A percentile compares a stretch with the other conserved stretches of the same genome.
phyloP scores from a whole-genome alignment of 2,113 vertebrate genomes.

The Peromyscus leucopus region DNA sequence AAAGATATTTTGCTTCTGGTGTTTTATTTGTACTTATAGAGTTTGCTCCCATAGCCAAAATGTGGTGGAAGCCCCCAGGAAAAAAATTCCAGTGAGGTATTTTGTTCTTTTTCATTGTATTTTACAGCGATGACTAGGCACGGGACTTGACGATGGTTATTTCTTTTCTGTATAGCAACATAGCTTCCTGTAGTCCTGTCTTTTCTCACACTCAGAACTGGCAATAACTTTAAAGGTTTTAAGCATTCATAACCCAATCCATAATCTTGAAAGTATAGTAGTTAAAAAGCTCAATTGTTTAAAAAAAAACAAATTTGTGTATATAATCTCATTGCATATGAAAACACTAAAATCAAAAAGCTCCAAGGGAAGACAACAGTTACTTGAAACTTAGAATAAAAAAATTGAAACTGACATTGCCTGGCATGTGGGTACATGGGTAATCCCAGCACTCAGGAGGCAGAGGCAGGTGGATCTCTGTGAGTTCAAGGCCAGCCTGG shows the following conservation, averaged over 20 bases:
- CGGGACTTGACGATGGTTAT: background rate
- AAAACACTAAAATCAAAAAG: background rate
- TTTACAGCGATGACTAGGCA: background rate
- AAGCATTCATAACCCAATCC: background rate
- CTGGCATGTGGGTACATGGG: background rate
- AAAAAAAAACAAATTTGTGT: background rate
- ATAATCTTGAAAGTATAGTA: background rate
- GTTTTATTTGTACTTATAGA: conserved; percentile 53
- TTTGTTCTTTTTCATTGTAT: background rate
- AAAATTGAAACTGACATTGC: background rate
- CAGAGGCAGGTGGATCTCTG: background rate
- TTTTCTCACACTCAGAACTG: background rate
- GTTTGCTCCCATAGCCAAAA: conserved; percentile 35
- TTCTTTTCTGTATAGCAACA: background rate
- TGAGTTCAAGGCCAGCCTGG: too few species aligned
- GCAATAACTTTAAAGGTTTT: background rate
- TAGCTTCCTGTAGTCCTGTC: background rate
- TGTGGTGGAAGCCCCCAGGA: background rate
- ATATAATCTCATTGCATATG: background rate
- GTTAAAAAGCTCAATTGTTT: background rate
- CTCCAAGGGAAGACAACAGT: background rate
- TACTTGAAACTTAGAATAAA: background rate
- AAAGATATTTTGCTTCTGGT: conserved; percentile 63
- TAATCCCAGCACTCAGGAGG: background rate
- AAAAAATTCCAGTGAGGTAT: background rate